A percentile compares a stretch with the other conserved stretches of the same genome.
These are phyloP conservation scores for Syrphus vitripennis DNA, from an alignment of 2,888 invertebrate genomes.

Conservation along the genomic window DNA sequence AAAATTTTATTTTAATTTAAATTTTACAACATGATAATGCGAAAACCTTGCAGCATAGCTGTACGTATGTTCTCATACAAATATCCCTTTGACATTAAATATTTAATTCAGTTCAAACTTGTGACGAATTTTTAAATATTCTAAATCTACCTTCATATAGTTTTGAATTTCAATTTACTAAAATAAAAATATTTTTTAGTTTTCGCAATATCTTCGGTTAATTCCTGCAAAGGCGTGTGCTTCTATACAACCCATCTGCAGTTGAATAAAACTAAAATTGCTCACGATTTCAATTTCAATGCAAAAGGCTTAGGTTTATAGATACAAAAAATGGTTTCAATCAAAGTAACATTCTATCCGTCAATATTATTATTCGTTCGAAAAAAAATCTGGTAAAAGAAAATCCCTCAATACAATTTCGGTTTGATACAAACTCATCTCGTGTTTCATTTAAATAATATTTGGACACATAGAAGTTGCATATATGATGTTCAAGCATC, in stretches of 20 bases:
- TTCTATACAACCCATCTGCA: neutral
- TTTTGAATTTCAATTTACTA: neutral
- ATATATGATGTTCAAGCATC: neutral
- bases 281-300: constrained; percentile 15
- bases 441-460: too few species aligned
- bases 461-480: neutral
- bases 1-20: too few species aligned
- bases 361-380: neutral
- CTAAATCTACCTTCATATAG: neutral
- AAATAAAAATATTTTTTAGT: neutral
- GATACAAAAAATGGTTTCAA: neutral
- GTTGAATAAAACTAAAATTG: neutral
- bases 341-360: neutral
- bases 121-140: too few species aligned
- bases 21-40: too few species aligned
- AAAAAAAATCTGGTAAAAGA: neutral
- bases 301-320: neutral
- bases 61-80: too few species aligned
- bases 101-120: too few species aligned
- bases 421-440: too few species aligned
- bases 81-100: too few species aligned
- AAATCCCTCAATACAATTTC: neutral
- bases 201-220: neutral
- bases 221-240: neutral
- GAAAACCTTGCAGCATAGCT: too few species aligned